Percentiles rank a stretch among this genome's conserved stretches.
Conservation (phyloP, 1,140 invertebrate species). For the Bombus picipes region DNA sequence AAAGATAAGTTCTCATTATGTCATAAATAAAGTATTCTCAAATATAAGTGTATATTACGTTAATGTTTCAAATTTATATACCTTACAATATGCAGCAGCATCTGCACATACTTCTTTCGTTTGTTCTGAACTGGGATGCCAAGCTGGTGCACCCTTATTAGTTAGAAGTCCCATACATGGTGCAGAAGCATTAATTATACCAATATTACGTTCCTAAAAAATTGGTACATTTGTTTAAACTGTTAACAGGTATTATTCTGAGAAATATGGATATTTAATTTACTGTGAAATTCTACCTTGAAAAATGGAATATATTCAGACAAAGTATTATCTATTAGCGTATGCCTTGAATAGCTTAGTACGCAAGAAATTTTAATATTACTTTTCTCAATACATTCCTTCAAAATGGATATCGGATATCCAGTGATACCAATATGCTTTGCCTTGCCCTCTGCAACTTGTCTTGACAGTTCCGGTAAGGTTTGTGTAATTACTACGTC, state of each 20-base stretch:
- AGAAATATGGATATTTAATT: not conserved
- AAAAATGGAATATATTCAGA: constrained; percentile 89
- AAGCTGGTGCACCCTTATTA: constrained; percentile 88
- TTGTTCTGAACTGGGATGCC: constrained; percentile 91
- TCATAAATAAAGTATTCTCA: constrained; percentile 12
- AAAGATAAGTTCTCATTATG: constrained; percentile 30
- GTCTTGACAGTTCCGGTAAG: constrained; percentile 89
- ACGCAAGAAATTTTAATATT: constrained; percentile 88
- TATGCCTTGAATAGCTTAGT: constrained; percentile 90
- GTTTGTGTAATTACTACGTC: constrained; percentile 93
- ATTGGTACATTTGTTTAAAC: not conserved
- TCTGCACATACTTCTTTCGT: constrained; percentile 86
- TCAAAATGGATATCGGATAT: constrained; percentile 90
- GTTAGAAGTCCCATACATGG: constrained; percentile 92
- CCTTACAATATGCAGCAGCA: constrained; percentile 87
- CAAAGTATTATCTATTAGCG: constrained; percentile 90
- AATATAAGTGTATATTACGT: constrained; percentile 2
- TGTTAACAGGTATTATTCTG: not conserved
- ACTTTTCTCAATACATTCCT: constrained; percentile 88
- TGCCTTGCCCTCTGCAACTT: constrained; percentile 90
- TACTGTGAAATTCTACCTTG: constrained; percentile 82
- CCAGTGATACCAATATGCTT: constrained; percentile 94
- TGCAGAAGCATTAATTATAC: constrained; percentile 91
- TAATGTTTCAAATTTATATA: constrained; percentile 68
- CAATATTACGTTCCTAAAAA: constrained; percentile 86